Evolutionary conservation across 92 coral and sea anemone genomes (phyloP).

Genomic region (Hydrozoanthus gracilis): DNA sequence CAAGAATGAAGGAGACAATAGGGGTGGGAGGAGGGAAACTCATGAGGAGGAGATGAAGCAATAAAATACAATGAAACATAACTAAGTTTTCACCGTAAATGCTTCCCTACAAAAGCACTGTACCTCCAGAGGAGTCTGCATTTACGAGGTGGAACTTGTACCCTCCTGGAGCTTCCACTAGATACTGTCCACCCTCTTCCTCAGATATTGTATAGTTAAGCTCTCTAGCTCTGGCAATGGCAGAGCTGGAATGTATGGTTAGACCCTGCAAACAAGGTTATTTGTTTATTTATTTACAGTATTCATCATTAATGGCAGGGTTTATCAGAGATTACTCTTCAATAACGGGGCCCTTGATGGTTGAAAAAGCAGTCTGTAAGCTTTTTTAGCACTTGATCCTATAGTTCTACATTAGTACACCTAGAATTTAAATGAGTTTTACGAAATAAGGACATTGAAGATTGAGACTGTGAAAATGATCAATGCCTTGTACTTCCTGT

Average conservation of each 20-base stretch:
- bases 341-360: no score
- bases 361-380: no score
- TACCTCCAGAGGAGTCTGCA: slow-evolving; percentile 79
- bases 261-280: slow-evolving; percentile 66
- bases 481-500: no score
- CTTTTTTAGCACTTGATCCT: background rate
- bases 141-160: slow-evolving; percentile 84
- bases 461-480: no score
- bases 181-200: slow-evolving; percentile 62
- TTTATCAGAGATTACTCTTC: background rate
- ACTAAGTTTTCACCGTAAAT: no score
- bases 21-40: no score
- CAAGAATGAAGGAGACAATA: no score
- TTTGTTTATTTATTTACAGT: background rate
- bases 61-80: no score
- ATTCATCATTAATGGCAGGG: background rate
- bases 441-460: no score
- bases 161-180: slow-evolving; percentile 94
- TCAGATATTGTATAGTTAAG: slow-evolving; percentile 69
- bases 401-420: no score
- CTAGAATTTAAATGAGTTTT: no score
- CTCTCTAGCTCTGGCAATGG: slow-evolving; percentile 78
- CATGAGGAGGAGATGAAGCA: no score
- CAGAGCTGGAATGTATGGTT: slow-evolving; percentile 84
- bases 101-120: background rate